Evolutionary conservation across 2,113 vertebrate species (phyloP).

Genomic region (Heloderma charlesbogerti): DNA sequence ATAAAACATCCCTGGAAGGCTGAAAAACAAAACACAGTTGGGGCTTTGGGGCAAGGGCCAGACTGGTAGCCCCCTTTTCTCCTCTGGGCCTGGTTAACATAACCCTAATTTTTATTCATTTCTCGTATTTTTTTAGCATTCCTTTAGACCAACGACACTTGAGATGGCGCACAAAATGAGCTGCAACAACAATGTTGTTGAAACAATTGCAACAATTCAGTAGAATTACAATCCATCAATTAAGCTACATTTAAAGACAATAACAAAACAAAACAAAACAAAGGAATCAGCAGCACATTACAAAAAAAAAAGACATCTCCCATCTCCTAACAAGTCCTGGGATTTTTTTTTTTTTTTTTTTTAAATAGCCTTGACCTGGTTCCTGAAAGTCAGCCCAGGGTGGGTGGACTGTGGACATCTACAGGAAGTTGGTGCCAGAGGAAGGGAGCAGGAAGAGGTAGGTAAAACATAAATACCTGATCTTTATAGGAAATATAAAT

Average conservation of each 20-base stretch:
- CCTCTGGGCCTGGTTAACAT: background rate
- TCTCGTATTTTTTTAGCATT: background rate
- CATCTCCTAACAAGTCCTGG: background rate
- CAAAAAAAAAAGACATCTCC: background rate
- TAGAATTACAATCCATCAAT: background rate
- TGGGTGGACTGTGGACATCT: too few species aligned
- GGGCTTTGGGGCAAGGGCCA: background rate
- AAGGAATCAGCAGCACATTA: too few species aligned
- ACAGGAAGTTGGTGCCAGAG: background rate
- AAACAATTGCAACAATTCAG: too few species aligned
- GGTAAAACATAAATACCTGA: background rate
- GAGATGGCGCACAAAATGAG: background rate
- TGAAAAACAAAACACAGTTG: accelerated
- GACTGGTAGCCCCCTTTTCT: background rate
- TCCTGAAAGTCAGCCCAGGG: background rate
- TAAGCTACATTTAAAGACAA: too few species aligned
- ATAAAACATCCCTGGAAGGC: background rate
- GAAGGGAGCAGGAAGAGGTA: background rate
- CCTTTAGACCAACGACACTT: background rate
- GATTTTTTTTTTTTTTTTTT: too few species aligned
- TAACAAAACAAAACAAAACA: background rate
- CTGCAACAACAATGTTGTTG: background rate
- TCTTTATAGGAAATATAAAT: background rate
- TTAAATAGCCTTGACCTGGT: background rate
- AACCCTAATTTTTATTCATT: too few species aligned